Evolutionary conservation across 1,140 invertebrate species (phyloP).

Genomic region (Drosophila melanica): DNA sequence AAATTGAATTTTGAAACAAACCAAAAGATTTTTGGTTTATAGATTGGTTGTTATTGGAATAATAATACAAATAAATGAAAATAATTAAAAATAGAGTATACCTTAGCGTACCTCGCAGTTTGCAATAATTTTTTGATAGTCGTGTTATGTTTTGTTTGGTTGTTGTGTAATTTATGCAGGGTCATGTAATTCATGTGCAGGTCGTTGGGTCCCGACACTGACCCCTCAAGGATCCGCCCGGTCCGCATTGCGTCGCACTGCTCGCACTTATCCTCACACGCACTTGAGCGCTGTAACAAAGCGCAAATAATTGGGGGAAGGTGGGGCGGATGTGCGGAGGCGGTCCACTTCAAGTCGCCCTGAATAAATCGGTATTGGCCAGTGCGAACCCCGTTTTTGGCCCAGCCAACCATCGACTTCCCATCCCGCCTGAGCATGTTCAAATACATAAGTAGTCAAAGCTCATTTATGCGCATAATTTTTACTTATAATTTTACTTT

Average conservation of each 20-base stretch:
- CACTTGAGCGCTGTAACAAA: constrained; percentile 27
- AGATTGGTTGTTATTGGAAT: no score
- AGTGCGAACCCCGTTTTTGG: neutral
- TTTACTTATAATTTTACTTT: constrained; percentile 64
- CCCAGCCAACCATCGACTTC: neutral
- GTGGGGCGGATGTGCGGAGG: no score
- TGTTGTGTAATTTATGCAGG: constrained; percentile 59
- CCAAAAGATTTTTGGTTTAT: no score
- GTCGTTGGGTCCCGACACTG: constrained; percentile 24
- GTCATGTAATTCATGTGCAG: constrained; percentile 62
- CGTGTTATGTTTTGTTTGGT: constrained; percentile 7
- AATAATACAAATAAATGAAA: no score
- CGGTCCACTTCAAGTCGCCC: constrained; percentile 31
- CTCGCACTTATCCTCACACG: constrained; percentile 21
- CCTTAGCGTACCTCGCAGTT: neutral
- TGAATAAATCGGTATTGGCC: constrained; percentile 42
- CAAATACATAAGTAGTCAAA: constrained; percentile 53
- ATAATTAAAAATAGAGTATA: neutral
- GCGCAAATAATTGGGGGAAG: constrained; percentile 56
- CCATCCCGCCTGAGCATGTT: constrained; percentile 24
- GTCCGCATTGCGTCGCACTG: neutral
- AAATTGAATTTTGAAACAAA: no score
- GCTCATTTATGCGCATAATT: constrained; percentile 76
- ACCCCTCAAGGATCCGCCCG: neutral
- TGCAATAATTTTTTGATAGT: neutral